Evolutionary conservation across 2,888 invertebrate genomes (phyloP).

Genomic region (Terebella lapidaria): DNA sequence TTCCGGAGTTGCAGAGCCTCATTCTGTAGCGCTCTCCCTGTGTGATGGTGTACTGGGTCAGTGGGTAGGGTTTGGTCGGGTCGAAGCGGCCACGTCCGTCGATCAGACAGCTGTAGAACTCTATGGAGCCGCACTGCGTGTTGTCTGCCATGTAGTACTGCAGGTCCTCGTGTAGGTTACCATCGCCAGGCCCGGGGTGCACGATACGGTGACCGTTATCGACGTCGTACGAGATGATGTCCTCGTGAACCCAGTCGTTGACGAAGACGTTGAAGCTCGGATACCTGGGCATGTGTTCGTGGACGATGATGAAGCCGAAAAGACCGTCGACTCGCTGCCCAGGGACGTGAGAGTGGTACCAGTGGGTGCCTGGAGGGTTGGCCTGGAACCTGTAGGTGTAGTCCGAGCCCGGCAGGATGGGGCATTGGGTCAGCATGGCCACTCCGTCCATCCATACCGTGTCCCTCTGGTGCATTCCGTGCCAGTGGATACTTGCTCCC

Average conservation of each 20-base stretch:
- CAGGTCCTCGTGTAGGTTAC: no score
- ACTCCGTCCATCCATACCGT: slow-evolving; percentile 40
- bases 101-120: slow-evolving; percentile 25
- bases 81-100: slow-evolving; percentile 33
- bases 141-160: background rate
- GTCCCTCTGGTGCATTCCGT: slow-evolving; percentile 37
- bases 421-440: slow-evolving; percentile 41
- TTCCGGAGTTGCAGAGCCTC: slow-evolving; percentile 30
- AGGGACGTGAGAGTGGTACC: slow-evolving; percentile 17
- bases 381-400: slow-evolving; percentile 33
- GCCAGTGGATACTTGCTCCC: slow-evolving; percentile 39
- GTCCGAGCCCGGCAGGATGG: slow-evolving; percentile 34
- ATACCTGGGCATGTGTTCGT: slow-evolving; percentile 3
- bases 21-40: slow-evolving; percentile 25
- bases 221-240: background rate
- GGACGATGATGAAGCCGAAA: slow-evolving; percentile 17
- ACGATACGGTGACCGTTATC: background rate
- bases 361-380: slow-evolving; percentile 15
- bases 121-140: background rate
- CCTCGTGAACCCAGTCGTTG: slow-evolving; percentile 1
- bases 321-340: slow-evolving; percentile 16
- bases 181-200: background rate
- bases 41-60: slow-evolving; percentile 5
- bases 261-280: slow-evolving; percentile 7
- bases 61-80: slow-evolving; percentile 12